phyloP scores from a whole-genome alignment of 1,140 invertebrate genomes.

The Drosophila prosaltans region DNA sequence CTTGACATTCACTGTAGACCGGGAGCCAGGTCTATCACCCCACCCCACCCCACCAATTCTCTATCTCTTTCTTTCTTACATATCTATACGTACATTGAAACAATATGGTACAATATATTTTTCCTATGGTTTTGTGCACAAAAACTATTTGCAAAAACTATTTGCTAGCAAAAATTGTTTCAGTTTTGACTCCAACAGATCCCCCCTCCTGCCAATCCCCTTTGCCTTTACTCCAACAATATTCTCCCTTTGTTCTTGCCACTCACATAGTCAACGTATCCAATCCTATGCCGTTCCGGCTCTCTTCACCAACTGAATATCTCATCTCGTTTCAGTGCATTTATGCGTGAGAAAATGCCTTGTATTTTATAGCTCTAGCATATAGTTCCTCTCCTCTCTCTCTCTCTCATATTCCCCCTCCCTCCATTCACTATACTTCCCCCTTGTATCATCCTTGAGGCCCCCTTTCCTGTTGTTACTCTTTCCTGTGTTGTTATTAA shows the following conservation, averaged over 20 bases:
- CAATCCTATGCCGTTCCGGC: neutral
- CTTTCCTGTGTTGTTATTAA: constrained; percentile 69
- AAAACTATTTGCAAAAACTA: constrained; percentile 66
- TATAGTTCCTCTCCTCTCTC: constrained; percentile 10
- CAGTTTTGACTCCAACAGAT: constrained; percentile 1
- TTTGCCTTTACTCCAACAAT: neutral
- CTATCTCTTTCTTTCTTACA: neutral
- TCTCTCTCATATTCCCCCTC: constrained; percentile 20
- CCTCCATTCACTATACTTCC: neutral
- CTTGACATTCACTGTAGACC: too few relatives aligned
- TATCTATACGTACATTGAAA: constrained; percentile 7
- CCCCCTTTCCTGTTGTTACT: constrained; percentile 12
- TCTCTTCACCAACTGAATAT: constrained; percentile 31
- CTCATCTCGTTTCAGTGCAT: constrained; percentile 64
- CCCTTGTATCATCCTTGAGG: neutral
- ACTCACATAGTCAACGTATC: too few relatives aligned
- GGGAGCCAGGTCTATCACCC: neutral
- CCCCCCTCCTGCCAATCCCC: neutral
- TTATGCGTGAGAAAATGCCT: constrained; percentile 78
- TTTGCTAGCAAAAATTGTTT: constrained; percentile 59
- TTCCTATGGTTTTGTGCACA: constrained; percentile 22
- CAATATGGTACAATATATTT: constrained; percentile 33
- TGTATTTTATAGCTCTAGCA: constrained; percentile 52
- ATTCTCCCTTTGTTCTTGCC: neutral
- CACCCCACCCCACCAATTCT: neutral